Base-by-base conservation (phyloP, 2,888 invertebrate genomes). In the Aquatica leii region DNA sequence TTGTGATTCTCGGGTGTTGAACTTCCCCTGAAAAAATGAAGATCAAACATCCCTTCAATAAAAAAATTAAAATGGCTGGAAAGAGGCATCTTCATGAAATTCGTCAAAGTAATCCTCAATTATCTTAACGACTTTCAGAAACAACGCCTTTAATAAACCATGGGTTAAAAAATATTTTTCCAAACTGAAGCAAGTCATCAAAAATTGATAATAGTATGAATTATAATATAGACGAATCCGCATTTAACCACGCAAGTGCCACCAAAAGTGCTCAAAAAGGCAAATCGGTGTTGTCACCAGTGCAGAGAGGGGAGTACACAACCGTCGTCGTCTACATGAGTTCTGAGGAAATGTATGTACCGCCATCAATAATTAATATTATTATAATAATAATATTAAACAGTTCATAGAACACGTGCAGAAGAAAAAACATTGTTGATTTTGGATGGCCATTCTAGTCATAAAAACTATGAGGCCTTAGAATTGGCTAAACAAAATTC, bases 91-190 rank as follows among this genome's bases (percentile, higher is more conserved):
- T n/a, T n/a, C n/a, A n/a, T n/a, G n/a, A n/a, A n/a, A n/a, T n/a
- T n/a, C n/a, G n/a, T n/a, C n/a, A n/a, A n/a, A n/a, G n/a, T n/a
- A n/a, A n/a, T n/a, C n/a, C n/a, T n/a, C n/a, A n/a, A n/a, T n/a
- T n/a, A n/a, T n/a, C n/a, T n/a, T n/a, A n/a, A n/a, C n/a, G n/a
- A n/a, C n/a, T n/a, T 14, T 56, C 67, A 53, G 65, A 67, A 53
- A 53, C 62, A 12, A 65, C 65, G 66, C 64, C 0, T 66, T 66
- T 49, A 64, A 64, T 53, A 60, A 34, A n/a, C n/a, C n/a, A n/a
- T n/a, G n/a, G n/a, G n/a, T n/a, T 60, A 35, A 18, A 52, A 9
- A 34, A 31, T 8, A 14, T 51, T 34, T 51, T 51, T 14, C 4
- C 15, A 17, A 51, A 17, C 41, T 21, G 46, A 53, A 37, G 18